phyloP scores from a whole-genome alignment of 2,113 vertebrate species.

The Malurus alboscapulatus region DNA sequence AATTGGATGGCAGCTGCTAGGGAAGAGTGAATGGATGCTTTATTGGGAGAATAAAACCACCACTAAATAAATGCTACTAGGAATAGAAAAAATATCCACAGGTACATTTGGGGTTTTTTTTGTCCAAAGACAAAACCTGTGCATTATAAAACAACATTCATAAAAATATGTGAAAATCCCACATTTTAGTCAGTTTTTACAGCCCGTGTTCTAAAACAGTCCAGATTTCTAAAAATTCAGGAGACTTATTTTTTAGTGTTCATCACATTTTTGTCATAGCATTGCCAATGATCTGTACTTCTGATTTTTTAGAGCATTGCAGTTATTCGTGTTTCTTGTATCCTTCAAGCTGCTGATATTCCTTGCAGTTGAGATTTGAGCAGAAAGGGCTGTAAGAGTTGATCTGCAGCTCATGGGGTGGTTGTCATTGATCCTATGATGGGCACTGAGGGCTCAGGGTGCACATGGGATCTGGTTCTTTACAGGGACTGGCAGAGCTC shows the following conservation, averaged over 20 bases:
- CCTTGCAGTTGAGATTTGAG: background rate
- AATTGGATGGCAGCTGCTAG: background rate
- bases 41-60: background rate
- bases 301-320: fast-evolving
- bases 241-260: background rate
- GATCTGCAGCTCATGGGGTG: background rate
- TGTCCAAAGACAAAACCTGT: background rate
- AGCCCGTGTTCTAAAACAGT: background rate
- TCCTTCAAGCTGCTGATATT: background rate
- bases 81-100: background rate
- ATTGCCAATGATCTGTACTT: fast-evolving
- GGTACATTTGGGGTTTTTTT: background rate
- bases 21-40: background rate
- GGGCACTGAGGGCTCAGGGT: background rate
- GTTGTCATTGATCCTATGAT: background rate
- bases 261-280: background rate
- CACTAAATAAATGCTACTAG: background rate
- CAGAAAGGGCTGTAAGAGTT: background rate
- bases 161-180: background rate
- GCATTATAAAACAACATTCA: background rate
- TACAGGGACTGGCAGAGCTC: background rate
- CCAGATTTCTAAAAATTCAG: background rate
- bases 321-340: background rate
- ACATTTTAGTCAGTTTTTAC: background rate
- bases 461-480: background rate